Percentiles rank a stretch among this genome's conserved stretches.
Evolutionary conservation across 2,113 vertebrate species (phyloP).

Genomic region (Pluvianellus socialis): DNA sequence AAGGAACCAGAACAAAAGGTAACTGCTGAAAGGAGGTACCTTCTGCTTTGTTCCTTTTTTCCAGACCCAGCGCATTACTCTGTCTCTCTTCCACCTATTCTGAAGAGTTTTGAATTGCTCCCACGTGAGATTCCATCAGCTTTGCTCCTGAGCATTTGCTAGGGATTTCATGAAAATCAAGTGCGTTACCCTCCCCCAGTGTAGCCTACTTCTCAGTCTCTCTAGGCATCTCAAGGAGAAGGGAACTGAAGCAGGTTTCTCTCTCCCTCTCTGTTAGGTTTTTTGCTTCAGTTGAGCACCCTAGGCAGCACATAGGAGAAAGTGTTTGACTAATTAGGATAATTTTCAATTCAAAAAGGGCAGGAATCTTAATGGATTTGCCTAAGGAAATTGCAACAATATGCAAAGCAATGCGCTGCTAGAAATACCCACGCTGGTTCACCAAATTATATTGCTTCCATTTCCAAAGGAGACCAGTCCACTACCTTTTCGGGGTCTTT

Average conservation of each 20-base stretch:
- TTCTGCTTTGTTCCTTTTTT: background rate
- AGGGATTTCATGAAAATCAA: background rate
- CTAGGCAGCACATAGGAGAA: background rate
- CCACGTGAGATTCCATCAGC: background rate
- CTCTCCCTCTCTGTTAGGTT: background rate
- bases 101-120: background rate
- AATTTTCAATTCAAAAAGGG: background rate
- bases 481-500: background rate
- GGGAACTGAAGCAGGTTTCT: background rate
- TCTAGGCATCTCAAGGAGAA: background rate
- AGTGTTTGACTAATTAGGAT: background rate
- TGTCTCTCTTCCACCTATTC: background rate
- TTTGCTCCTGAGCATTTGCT: background rate
- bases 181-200: rapidly evolving
- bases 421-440: background rate
- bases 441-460: background rate
- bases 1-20: background rate
- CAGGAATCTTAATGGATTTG: background rate
- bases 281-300: background rate
- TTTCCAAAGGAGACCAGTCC: background rate
- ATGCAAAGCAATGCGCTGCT: background rate
- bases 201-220: background rate
- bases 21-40: background rate
- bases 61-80: background rate
- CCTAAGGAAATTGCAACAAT: background rate